phyloP scores from a whole-genome alignment of 2,113 vertebrate species.

The Dolichallabes microphthalmus region DNA sequence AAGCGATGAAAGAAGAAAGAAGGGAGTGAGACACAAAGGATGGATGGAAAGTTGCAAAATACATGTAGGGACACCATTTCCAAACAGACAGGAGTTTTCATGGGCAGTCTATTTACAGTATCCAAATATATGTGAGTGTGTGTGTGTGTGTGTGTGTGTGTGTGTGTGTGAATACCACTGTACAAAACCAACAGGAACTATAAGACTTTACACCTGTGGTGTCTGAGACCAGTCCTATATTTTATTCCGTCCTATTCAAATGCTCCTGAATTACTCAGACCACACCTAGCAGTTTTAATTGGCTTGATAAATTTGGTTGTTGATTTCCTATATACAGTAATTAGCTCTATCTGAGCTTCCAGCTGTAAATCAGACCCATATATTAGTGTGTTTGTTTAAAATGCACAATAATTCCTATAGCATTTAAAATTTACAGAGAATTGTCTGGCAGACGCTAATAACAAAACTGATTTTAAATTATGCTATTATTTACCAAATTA shows the following conservation, averaged over 20 bases:
- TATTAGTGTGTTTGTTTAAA: conserved; percentile 1
- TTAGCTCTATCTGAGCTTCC: neutral
- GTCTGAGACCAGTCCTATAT: neutral
- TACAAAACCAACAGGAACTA: neutral
- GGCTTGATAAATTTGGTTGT: neutral
- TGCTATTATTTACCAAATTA: neutral
- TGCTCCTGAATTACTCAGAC: neutral
- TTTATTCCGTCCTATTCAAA: neutral
- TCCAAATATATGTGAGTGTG: neutral
- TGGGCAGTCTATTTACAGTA: neutral
- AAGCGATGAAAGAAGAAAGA: neutral
- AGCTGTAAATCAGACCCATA: no score
- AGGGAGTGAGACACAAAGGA: neutral
- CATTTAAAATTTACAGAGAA: neutral
- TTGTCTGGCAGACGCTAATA: neutral
- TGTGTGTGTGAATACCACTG: neutral
- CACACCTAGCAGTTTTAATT: neutral
- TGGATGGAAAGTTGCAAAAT: neutral
- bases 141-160: neutral
- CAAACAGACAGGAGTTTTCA: neutral
- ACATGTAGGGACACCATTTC: neutral
- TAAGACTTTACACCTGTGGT: neutral
- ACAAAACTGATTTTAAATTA: neutral
- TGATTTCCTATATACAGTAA: neutral
- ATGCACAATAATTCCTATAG: neutral